Conservation (phyloP, 2,797 vertebrate genomes). For the Chelmon rostratus region DNA sequence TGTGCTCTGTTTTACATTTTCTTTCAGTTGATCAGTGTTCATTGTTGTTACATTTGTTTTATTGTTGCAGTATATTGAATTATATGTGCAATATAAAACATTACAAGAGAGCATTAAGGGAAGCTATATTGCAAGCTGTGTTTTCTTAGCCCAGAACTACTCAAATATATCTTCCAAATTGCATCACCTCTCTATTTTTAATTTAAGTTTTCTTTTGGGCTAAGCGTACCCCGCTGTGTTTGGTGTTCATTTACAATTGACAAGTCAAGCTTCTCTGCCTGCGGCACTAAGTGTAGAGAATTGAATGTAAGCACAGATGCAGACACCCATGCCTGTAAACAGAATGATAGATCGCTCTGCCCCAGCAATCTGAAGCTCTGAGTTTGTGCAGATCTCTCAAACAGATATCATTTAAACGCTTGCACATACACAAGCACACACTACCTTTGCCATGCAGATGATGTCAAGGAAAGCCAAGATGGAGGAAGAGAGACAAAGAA, state of each 20-base stretch:
- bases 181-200: slow-evolving; percentile 13
- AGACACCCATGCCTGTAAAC: slow-evolving; percentile 14
- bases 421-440: slow-evolving; percentile 2
- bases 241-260: slow-evolving; percentile 32
- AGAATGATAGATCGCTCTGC: slow-evolving; percentile 41
- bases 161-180: slow-evolving; percentile 8
- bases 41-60: not conserved
- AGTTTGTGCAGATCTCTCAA: slow-evolving; percentile 9
- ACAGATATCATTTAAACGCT: slow-evolving; percentile 7
- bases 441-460: not conserved
- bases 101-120: not conserved
- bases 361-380: slow-evolving; percentile 34
- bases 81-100: not conserved
- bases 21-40: not conserved
- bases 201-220: not conserved
- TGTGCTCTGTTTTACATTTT: not conserved
- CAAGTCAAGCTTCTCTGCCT: slow-evolving; percentile 27
- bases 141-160: not conserved
- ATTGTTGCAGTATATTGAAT: not conserved
- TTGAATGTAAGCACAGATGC: slow-evolving; percentile 35
- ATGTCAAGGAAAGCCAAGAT: slow-evolving; percentile 24
- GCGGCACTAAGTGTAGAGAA: slow-evolving; percentile 27
- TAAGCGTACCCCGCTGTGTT: not conserved
- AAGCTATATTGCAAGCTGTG: not conserved
- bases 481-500: not conserved